A percentile compares a stretch with the other conserved stretches of the same genome.
Conservation (phyloP, 2,888 invertebrate genomes). For the Ophion costatus region DNA sequence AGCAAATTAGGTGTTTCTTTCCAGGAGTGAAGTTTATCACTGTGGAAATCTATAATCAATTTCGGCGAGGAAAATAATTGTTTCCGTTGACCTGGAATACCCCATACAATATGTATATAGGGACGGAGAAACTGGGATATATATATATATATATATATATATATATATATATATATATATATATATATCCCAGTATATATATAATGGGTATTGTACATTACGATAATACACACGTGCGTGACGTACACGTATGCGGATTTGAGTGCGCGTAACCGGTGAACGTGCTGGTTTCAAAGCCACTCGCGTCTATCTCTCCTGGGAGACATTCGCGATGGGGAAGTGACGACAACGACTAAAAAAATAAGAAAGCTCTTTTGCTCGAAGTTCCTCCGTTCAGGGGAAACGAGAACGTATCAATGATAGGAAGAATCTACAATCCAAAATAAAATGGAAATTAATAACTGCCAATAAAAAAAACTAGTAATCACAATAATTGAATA, state of each 20-base stretch:
- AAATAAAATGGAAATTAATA: too few species aligned
- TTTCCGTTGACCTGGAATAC: too few species aligned
- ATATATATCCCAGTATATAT: slow-evolving; percentile 25
- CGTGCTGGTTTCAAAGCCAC: slow-evolving; percentile 45
- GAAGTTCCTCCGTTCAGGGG: background rate
- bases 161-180: slow-evolving; percentile 7
- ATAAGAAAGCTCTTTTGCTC: slow-evolving; percentile 15
- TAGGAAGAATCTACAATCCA: too few species aligned
- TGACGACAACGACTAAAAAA: slow-evolving; percentile 9
- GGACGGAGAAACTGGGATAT: background rate
- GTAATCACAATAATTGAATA: too few species aligned
- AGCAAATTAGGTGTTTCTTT: too few species aligned
- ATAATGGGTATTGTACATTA: slow-evolving; percentile 27
- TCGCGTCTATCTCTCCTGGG: slow-evolving; percentile 29
- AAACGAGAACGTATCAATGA: background rate
- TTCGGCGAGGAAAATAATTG: too few species aligned
- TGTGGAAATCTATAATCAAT: too few species aligned
- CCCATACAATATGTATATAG: background rate
- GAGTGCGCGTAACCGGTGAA: slow-evolving; percentile 48
- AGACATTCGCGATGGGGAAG: slow-evolving; percentile 42
- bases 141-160: too few species aligned
- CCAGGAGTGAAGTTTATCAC: too few species aligned
- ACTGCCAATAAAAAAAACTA: too few species aligned
- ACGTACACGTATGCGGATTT: slow-evolving; percentile 56
- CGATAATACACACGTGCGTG: slow-evolving; percentile 43